Evolutionary conservation across 1,140 invertebrate genomes (phyloP), one percentile per base, ranked within the genome.

Genomic region (Yoshiicerus persimilis): DNA sequence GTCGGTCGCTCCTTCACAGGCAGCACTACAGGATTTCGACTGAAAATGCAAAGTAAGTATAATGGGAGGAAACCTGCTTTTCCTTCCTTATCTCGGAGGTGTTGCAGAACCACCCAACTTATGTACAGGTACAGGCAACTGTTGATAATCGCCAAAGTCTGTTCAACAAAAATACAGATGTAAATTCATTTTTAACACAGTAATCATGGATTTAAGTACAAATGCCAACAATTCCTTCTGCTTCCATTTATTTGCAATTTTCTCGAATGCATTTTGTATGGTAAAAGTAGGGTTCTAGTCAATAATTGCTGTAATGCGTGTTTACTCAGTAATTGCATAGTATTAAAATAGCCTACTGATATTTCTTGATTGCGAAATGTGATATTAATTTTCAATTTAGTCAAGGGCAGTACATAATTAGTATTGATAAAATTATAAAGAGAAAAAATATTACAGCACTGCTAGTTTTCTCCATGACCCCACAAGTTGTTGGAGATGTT

Each of bases 391-490:
- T n/a, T n/a, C n/a, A n/a, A n/a, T n/a, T n/a, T n/a, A n/a, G n/a
- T n/a, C n/a, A n/a, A n/a, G n/a, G n/a, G 16, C 41, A 47, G 11
- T 47, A 47, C 8, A 47, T 13, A 9, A 70, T 70, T 30, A n/a
- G n/a, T n/a, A n/a, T 30, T 70, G 32, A 4, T 36, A 77, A 77
- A 36, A 36, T 0, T n/a, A n/a, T n/a, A n/a, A 80, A 10, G 3
- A 6, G 32, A 32, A 77, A 32, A 38, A 6, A 16, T 11, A 34
- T 88, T 88, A 88, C 88, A n/a, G 88, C 88, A 23, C 84, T 84
- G 66, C 84, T 86, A 13, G 84, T 86, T 66, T 88, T 88, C 70
- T 88, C 88, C 88, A 88, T 88, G 6, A 88, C 88, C 11, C 88
- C 84, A 87, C 88, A 88, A 27, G 38, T 86, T 10, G 27, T 34